These are phyloP conservation scores for Aethes cnicana DNA, from an alignment of 2,888 invertebrate species.

Conservation along the genomic window DNA sequence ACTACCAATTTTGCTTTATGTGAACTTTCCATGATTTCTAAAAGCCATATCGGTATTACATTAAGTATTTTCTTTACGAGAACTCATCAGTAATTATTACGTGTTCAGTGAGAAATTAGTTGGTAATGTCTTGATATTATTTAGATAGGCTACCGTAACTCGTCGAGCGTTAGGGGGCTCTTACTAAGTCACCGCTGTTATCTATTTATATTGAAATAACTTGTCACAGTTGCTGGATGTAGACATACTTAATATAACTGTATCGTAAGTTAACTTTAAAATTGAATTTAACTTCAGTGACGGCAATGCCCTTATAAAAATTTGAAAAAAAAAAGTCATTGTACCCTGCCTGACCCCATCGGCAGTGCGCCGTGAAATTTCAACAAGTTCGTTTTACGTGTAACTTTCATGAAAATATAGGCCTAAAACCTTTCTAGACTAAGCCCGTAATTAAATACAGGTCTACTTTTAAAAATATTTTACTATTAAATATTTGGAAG, in stretches of 20 bases:
- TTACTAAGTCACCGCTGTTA: conserved; percentile 44
- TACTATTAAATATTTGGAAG: conserved; percentile 53
- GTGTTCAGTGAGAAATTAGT: conserved; percentile 73
- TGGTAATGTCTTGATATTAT: conserved; percentile 61
- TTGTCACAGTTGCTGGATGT: conserved; percentile 24
- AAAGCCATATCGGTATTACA: conserved; percentile 27
- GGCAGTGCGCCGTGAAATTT: not conserved
- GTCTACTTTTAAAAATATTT: conserved; percentile 63
- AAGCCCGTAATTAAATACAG: conserved; percentile 77
- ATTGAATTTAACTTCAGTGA: conserved; percentile 9
- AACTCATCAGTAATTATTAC: conserved; percentile 38
- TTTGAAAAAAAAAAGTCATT: conserved; percentile 5
- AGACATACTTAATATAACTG: conserved; percentile 22
- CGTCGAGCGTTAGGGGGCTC: conserved; percentile 47
- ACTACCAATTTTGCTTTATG: conserved; percentile 14
- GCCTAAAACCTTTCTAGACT: conserved; percentile 70
- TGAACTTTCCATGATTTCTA: conserved; percentile 22
- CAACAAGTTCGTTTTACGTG: not conserved
- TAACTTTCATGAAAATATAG: conserved; percentile 50
- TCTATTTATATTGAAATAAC: conserved; percentile 32
- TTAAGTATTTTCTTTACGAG: conserved; percentile 26
- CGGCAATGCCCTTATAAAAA: conserved; percentile 1
- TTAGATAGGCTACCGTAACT: conserved; percentile 52
- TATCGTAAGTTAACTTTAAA: conserved; percentile 14
- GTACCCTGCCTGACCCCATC: conserved; percentile 3